Evolutionary conservation across 2,888 invertebrate genomes (phyloP).

Genomic region (Pyrgus malvae): DNA sequence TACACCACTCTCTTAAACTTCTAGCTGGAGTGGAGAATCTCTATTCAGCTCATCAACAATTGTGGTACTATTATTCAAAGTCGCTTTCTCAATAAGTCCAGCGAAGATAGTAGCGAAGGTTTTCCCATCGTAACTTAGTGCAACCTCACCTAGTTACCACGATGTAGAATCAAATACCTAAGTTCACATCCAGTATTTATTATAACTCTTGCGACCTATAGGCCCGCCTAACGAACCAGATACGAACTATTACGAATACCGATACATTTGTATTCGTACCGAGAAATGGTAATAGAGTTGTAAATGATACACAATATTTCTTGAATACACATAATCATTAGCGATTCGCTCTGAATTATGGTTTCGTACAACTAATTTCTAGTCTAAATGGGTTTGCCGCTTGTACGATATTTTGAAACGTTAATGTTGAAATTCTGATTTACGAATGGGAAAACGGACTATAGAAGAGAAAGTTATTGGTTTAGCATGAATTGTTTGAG

Average conservation of each 20-base stretch:
- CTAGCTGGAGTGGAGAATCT: no score
- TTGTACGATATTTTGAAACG: conserved; percentile 17
- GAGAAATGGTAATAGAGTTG: conserved; percentile 27
- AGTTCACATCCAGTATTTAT: conserved; percentile 51
- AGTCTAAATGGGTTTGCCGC: conserved; percentile 12
- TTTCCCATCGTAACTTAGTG: conserved; percentile 17
- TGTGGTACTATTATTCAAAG: neutral
- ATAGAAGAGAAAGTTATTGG: no score
- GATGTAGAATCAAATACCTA: conserved; percentile 44
- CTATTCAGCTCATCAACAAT: no score
- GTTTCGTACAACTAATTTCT: conserved; percentile 24
- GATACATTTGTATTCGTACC: conserved; percentile 21
- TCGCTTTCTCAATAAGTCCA: neutral
- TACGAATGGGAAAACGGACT: neutral
- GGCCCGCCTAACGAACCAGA: conserved; percentile 48
- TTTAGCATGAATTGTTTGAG: no score
- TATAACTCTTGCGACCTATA: conserved; percentile 47
- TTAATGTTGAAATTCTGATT: conserved; percentile 15
- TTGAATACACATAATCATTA: conserved; percentile 26
- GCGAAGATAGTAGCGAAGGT: neutral
- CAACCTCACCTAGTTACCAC: conserved; percentile 46
- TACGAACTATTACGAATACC: conserved; percentile 20
- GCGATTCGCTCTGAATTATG: conserved; percentile 25
- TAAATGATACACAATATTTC: conserved; percentile 26
- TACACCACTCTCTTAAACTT: no score